Conservation (phyloP, 2,888 invertebrate genomes). For the Automeris io region DNA sequence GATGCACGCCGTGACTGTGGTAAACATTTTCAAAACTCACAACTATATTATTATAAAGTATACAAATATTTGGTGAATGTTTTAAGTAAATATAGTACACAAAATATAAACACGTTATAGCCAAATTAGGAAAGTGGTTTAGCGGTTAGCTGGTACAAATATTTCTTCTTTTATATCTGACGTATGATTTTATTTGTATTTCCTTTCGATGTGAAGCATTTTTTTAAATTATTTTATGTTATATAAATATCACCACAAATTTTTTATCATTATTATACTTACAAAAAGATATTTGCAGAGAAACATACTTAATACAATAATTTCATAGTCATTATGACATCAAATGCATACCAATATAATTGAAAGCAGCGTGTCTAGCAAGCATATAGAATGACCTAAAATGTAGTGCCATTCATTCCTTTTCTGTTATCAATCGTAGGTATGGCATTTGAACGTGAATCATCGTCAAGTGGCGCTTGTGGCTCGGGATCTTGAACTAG, state of each 20-base stretch:
- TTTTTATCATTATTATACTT: too few relatives aligned
- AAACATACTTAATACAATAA: conserved; percentile 1
- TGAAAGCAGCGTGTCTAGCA: conserved; percentile 38
- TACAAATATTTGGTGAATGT: conserved; percentile 1
- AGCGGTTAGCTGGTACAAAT: not conserved
- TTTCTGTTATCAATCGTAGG: conserved; percentile 72
- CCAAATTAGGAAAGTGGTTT: not conserved
- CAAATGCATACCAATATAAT: conserved; percentile 4
- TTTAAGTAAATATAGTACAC: conserved; percentile 1
- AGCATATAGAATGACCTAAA: conserved; percentile 58
- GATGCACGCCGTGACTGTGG: conserved; percentile 8
- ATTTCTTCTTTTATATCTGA: not conserved
- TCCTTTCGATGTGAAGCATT: too few relatives aligned
- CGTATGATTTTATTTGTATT: not conserved
- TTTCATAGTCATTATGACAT: conserved; percentile 3
- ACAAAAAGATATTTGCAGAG: too few relatives aligned
- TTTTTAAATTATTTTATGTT: too few relatives aligned
- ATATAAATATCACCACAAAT: too few relatives aligned
- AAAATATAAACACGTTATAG: not conserved
- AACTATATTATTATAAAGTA: conserved; percentile 2
- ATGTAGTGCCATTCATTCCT: conserved; percentile 63
- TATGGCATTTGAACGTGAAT: conserved; percentile 72
- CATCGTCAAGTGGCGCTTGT: conserved; percentile 73
- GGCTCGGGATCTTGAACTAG: conserved; percentile 50
- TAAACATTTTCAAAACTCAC: conserved; percentile 10